Percentiles rank a stretch among this genome's conserved stretches.
phyloP scores from a whole-genome alignment of 2,797 vertebrate genomes.

The Sphaeramia orbicularis region DNA sequence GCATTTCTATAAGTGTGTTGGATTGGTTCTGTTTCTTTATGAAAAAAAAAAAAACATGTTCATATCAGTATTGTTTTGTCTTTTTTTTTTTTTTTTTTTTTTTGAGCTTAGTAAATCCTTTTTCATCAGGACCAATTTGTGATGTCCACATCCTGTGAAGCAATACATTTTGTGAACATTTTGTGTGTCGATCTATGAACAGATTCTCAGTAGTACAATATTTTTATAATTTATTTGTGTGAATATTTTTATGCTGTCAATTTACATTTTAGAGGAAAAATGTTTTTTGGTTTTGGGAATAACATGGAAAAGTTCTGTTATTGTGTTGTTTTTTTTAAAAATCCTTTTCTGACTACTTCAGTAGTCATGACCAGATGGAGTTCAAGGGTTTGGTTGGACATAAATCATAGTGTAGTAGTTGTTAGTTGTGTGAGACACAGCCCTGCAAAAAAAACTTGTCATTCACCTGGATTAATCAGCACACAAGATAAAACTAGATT shows the following conservation, averaged over 20 bases:
- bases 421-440: too few relatives aligned
- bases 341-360: too few relatives aligned
- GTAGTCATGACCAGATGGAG: too few relatives aligned
- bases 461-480: too few relatives aligned
- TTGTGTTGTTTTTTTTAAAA: conserved; percentile 16
- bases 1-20: neutral
- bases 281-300: conserved; percentile 34
- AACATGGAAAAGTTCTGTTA: neutral
- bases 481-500: too few relatives aligned
- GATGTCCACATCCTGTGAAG: conserved; percentile 77
- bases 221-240: conserved; percentile 73
- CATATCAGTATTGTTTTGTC: conserved; percentile 20
- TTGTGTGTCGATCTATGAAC: conserved; percentile 51
- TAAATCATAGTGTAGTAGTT: too few relatives aligned
- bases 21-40: conserved; percentile 34
- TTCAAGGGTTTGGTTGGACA: too few relatives aligned
- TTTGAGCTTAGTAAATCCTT: neutral
- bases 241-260: conserved; percentile 57
- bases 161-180: conserved; percentile 66
- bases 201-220: conserved; percentile 40
- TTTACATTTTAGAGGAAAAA: conserved; percentile 30
- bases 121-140: conserved; percentile 51
- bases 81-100: too few relatives aligned
- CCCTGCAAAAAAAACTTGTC: too few relatives aligned
- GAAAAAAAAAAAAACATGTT: conserved; percentile 12